Conservation (phyloP, 1,140 invertebrate species). For the Sitobion miscanthi region DNA sequence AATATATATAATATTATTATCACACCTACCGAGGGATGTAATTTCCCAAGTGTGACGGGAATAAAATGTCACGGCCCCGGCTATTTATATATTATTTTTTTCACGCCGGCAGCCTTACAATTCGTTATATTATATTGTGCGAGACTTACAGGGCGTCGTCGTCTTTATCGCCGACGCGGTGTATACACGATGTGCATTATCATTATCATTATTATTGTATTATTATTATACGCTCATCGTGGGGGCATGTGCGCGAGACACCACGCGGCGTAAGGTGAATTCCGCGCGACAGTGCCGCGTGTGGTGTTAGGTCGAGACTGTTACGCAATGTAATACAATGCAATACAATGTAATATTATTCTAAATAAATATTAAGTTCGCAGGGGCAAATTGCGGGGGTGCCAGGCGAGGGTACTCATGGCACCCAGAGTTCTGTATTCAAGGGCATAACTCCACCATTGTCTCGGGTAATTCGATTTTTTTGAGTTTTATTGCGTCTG, state of each 20-base stretch:
- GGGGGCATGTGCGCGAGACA: neutral
- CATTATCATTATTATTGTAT: neutral
- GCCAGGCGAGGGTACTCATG: neutral
- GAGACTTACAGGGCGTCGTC: neutral
- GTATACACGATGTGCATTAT: neutral
- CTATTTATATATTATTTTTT: too few relatives aligned
- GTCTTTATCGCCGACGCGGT: too few relatives aligned
- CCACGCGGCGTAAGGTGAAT: neutral
- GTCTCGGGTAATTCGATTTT: neutral
- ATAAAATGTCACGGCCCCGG: neutral
- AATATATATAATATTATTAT: neutral
- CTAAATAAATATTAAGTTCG: neutral
- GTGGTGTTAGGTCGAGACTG: neutral
- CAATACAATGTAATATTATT: neutral
- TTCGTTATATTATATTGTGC: neutral
- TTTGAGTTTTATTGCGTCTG: neutral
- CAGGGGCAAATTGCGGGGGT: neutral
- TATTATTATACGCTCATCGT: neutral
- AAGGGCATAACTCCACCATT: neutral
- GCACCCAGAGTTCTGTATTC: neutral
- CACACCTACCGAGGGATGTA: neutral
- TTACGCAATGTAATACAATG: neutral
- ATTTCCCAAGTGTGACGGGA: neutral
- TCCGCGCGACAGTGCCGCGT: neutral
- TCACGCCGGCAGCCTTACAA: too few relatives aligned